Conservation (phyloP, 2,113 vertebrate genomes). For the Tricholaema leucomelas region DNA sequence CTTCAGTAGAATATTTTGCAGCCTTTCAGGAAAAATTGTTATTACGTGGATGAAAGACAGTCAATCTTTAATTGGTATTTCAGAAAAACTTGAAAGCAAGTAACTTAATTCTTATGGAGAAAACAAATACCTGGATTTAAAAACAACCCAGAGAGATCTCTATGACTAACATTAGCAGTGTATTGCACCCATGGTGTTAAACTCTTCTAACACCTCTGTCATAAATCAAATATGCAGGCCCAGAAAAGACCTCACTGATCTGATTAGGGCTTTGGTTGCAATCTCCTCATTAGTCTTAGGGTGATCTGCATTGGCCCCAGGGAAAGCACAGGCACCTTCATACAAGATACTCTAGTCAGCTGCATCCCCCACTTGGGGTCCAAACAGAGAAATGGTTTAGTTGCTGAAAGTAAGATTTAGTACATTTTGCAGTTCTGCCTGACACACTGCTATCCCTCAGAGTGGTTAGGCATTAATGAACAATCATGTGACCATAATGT, state of each 20-base stretch:
- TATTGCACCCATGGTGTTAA: background rate
- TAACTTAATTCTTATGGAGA: background rate
- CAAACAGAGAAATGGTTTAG: background rate
- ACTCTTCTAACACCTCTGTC: background rate
- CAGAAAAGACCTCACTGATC: background rate
- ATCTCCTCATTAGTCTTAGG: background rate
- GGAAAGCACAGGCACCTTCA: background rate
- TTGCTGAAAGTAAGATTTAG: background rate
- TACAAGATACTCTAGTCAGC: background rate
- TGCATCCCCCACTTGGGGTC: background rate
- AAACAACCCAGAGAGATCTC: background rate
- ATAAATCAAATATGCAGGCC: fast-evolving
- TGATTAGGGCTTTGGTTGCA: background rate
- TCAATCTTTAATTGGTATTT: background rate
- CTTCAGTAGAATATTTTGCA: background rate
- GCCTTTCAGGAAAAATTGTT: background rate
- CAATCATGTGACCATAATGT: background rate
- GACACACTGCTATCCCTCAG: background rate
- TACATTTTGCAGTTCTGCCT: background rate
- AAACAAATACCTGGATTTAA: background rate
- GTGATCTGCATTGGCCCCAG: background rate
- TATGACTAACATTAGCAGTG: background rate
- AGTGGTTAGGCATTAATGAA: background rate
- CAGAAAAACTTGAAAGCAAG: background rate
- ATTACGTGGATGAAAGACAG: background rate